Conservation (phyloP, 1,140 invertebrate species). For the Ganaspis sp. region DNA sequence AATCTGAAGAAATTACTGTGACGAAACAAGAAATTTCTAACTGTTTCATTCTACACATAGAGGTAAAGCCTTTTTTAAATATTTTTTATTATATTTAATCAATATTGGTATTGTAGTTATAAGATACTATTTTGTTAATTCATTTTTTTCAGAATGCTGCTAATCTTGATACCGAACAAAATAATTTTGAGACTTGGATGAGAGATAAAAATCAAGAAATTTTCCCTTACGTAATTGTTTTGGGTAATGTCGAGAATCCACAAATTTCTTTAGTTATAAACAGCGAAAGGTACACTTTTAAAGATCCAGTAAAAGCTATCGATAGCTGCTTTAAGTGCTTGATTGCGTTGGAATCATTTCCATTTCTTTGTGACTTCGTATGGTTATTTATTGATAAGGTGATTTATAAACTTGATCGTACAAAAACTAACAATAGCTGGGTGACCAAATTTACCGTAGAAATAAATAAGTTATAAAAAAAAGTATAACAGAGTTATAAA, state of each 20-base stretch:
- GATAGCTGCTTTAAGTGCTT: not conserved
- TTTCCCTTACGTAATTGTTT: not conserved
- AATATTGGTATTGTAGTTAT: too few species aligned
- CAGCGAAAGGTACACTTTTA: not conserved
- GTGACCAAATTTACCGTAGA: not conserved
- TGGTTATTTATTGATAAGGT: not conserved
- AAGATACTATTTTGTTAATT: too few species aligned
- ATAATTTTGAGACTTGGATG: conserved; percentile 3
- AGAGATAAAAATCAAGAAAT: not conserved
- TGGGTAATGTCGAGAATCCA: not conserved
- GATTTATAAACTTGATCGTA: not conserved
- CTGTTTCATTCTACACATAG: too few species aligned
- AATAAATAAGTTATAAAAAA: not conserved
- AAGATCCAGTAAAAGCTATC: not conserved
- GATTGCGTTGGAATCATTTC: not conserved
- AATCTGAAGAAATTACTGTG: too few species aligned
- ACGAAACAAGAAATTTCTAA: too few species aligned
- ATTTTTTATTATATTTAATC: too few species aligned
- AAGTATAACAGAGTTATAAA: not conserved
- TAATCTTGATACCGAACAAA: too few species aligned
- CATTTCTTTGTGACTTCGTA: not conserved
- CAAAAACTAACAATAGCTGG: not conserved
- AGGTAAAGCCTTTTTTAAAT: too few species aligned
- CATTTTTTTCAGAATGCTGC: too few species aligned
- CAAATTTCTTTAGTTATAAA: not conserved